These are phyloP conservation scores for Platycercus adscitus DNA, from an alignment of 2,113 vertebrate species.

Conservation along the genomic window DNA sequence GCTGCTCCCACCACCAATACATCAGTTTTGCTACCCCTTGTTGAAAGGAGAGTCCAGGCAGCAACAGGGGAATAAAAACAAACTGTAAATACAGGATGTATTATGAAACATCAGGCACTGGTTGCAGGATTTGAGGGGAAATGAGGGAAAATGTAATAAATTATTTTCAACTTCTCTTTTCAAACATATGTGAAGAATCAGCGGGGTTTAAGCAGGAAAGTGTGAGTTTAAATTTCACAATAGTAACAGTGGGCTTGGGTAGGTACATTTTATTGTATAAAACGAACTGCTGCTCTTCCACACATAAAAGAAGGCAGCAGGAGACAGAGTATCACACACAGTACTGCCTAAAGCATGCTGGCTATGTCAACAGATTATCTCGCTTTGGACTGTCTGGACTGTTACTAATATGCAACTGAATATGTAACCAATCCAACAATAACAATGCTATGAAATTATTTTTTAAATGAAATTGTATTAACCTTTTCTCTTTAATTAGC, in stretches of 20 bases:
- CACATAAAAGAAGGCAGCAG: conserved; percentile 25
- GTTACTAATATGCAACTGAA: conserved; percentile 74
- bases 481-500: conserved; percentile 62
- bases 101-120: conserved; percentile 2
- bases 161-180: not conserved
- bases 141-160: not conserved
- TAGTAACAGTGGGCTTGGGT: not conserved
- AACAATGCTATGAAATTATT: conserved; percentile 14
- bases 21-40: not conserved
- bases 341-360: conserved; percentile 74
- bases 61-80: conserved; percentile 19
- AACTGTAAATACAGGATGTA: conserved; percentile 8
- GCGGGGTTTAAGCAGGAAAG: not conserved
- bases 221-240: not conserved
- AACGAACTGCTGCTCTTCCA: conserved; percentile 17
- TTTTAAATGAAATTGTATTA: conserved; percentile 58
- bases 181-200: not conserved
- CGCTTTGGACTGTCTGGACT: conserved; percentile 72
- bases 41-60: not conserved
- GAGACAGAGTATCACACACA: conserved; percentile 72
- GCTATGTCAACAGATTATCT: conserved; percentile 78
- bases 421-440: conserved; percentile 65
- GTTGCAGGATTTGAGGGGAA: not conserved
- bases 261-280: not conserved
- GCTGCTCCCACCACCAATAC: not conserved